A percentile compares a stretch with the other conserved stretches of the same genome.
These are phyloP conservation scores for Cacatua alba DNA, from an alignment of 2,113 vertebrate genomes.

Conservation along the genomic window DNA sequence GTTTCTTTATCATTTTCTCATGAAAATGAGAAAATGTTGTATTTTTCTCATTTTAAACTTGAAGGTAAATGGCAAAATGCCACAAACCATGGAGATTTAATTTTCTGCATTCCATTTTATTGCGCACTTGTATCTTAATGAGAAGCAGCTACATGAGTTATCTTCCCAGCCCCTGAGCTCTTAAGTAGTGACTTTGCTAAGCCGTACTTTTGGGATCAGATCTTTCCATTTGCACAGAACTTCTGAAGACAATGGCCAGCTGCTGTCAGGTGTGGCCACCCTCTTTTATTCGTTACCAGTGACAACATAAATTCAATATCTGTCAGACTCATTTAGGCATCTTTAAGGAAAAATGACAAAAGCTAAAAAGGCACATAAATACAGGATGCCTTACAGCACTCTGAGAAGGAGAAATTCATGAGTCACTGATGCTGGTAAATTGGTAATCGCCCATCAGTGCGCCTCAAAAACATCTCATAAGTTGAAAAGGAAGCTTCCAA, in stretches of 20 bases:
- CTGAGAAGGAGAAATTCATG: neutral
- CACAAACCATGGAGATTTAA: conserved; percentile 18
- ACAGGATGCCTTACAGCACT: rapidly evolving
- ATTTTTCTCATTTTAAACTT: neutral
- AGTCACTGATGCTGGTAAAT: neutral
- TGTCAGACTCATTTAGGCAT: neutral
- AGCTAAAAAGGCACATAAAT: neutral
- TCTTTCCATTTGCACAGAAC: neutral
- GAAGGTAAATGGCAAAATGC: conserved; percentile 33
- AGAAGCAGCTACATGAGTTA: conserved; percentile 20
- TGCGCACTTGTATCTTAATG: neutral
- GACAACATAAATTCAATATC: neutral
- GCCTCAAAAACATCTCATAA: neutral
- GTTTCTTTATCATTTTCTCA: neutral
- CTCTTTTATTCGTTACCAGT: conserved; percentile 3
- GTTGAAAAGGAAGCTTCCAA: neutral
- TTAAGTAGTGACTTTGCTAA: neutral
- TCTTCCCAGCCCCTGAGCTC: neutral
- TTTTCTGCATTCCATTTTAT: conserved; percentile 50
- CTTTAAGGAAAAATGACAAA: neutral
- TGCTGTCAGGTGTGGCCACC: neutral
- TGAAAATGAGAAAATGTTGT: neutral
- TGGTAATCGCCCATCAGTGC: neutral
- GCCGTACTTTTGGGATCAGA: neutral
- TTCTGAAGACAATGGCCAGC: neutral